phyloP scores from a whole-genome alignment of 2,888 invertebrate genomes.

The Cataglyphis livida region DNA sequence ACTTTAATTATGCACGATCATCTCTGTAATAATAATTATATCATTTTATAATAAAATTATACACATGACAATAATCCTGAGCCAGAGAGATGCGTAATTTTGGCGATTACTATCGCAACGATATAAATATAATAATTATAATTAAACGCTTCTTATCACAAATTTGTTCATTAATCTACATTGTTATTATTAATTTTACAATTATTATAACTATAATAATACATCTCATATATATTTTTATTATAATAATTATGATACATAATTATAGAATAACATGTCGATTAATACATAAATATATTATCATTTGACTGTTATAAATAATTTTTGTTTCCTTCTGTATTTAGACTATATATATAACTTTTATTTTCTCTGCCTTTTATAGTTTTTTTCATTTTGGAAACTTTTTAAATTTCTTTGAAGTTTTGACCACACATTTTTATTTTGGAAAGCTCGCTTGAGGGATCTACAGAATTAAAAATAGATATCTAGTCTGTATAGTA shows the following conservation, averaged over 20 bases:
- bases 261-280: not conserved
- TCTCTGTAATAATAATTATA: slow-evolving; percentile 16
- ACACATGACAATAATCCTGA: slow-evolving; percentile 9
- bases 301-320: slow-evolving; percentile 14
- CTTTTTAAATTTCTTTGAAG: slow-evolving; percentile 34
- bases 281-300: slow-evolving; percentile 27
- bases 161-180: slow-evolving; percentile 33
- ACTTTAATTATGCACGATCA: slow-evolving; percentile 16
- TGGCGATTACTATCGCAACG: slow-evolving; percentile 1
- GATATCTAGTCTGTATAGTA: not conserved
- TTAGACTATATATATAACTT: slow-evolving; percentile 18
- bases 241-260: slow-evolving; percentile 26
- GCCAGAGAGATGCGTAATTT: slow-evolving; percentile 15
- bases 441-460: slow-evolving; percentile 8
- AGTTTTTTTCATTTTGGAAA: not conserved
- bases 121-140: slow-evolving; percentile 49
- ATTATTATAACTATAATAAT: slow-evolving; percentile 10
- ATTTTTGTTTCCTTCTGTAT: not conserved
- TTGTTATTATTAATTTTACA: slow-evolving; percentile 34
- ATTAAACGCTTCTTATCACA: slow-evolving; percentile 26
- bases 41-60: slow-evolving; percentile 24
- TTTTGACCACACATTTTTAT: slow-evolving; percentile 25
- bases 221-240: slow-evolving; percentile 9
- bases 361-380: not conserved
- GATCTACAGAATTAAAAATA: slow-evolving; percentile 24